Conservation (phyloP, 2,888 invertebrate genomes). For the Protonemura montana region DNA sequence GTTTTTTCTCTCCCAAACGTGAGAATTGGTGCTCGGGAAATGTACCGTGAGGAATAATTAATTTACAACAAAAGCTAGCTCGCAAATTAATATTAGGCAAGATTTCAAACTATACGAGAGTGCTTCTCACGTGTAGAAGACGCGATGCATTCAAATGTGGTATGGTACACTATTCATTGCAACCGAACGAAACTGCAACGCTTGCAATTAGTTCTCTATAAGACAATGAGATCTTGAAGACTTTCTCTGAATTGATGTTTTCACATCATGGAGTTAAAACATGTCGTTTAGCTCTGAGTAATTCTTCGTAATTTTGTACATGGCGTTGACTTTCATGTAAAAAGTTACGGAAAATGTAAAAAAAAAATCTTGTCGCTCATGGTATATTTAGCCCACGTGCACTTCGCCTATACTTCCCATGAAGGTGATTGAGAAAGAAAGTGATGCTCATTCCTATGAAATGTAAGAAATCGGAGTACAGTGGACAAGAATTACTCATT, state of each 20-base stretch:
- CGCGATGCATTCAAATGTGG: neutral
- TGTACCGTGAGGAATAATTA: conserved; percentile 33
- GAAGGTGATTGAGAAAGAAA: neutral
- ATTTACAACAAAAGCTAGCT: conserved; percentile 21
- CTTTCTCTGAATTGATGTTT: conserved; percentile 30
- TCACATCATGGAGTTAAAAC: conserved; percentile 21
- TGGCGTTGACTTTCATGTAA: neutral
- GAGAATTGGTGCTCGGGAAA: conserved; percentile 34
- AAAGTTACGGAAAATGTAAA: neutral
- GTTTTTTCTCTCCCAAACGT: neutral
- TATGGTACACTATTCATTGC: conserved; percentile 15
- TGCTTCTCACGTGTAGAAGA: conserved; percentile 7
- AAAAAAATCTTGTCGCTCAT: neutral
- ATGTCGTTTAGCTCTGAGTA: conserved; percentile 26
- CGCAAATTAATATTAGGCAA: conserved; percentile 16
- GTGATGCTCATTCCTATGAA: neutral
- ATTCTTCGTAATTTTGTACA: conserved; percentile 9
- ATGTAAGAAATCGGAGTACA: neutral
- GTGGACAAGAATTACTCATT: neutral
- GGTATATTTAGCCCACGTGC: neutral
- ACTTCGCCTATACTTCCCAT: neutral
- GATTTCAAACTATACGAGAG: neutral
- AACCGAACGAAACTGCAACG: conserved; percentile 18
- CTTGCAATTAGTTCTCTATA: neutral
- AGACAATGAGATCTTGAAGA: conserved; percentile 33